phyloP scores from a whole-genome alignment of 1,140 invertebrate species.

The Zaprionus ghesquierei region DNA sequence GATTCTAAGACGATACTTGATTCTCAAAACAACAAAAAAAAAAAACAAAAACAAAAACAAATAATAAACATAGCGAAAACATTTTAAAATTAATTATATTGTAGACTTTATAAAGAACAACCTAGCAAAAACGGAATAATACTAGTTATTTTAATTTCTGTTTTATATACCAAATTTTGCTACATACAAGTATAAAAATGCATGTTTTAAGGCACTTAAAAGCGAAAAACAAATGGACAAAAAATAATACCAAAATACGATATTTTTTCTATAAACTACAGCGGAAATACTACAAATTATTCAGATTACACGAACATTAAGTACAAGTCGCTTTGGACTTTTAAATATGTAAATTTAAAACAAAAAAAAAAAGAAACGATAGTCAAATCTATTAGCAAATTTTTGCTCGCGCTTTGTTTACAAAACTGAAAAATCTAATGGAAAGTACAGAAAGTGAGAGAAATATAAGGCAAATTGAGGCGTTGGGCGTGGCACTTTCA shows the following conservation, averaged over 20 bases:
- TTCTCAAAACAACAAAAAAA: slow-evolving; percentile 11
- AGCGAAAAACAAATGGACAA: slow-evolving; percentile 33
- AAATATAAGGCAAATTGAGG: slow-evolving; percentile 28
- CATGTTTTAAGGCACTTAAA: slow-evolving; percentile 53
- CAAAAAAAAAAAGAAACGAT: too few species aligned
- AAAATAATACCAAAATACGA: slow-evolving; percentile 37
- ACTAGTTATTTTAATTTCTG: slow-evolving; percentile 53
- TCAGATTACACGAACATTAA: slow-evolving; percentile 34
- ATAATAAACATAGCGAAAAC: slow-evolving; percentile 24
- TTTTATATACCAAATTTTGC: slow-evolving; percentile 60
- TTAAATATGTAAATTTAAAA: slow-evolving; percentile 57
- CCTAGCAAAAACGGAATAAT: slow-evolving; percentile 5
- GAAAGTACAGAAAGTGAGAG: slow-evolving; percentile 18
- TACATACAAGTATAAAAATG: slow-evolving; percentile 39
- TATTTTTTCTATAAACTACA: slow-evolving; percentile 76
- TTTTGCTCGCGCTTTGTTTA: slow-evolving; percentile 80
- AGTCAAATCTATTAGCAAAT: slow-evolving; percentile 81
- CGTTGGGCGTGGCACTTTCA: slow-evolving; percentile 56
- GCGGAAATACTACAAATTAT: slow-evolving; percentile 43
- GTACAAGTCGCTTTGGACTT: slow-evolving; percentile 65
- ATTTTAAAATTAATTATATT: slow-evolving; percentile 28
- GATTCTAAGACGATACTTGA: slow-evolving; percentile 23
- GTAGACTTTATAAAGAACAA: slow-evolving; percentile 21
- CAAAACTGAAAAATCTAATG: slow-evolving; percentile 37
- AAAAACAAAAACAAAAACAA: slow-evolving; percentile 8